Evolutionary conservation across 2,797 vertebrate genomes (phyloP), one percentile per base, ranked within the genome.

Genomic region (Acipenser oxyrinchus): DNA sequence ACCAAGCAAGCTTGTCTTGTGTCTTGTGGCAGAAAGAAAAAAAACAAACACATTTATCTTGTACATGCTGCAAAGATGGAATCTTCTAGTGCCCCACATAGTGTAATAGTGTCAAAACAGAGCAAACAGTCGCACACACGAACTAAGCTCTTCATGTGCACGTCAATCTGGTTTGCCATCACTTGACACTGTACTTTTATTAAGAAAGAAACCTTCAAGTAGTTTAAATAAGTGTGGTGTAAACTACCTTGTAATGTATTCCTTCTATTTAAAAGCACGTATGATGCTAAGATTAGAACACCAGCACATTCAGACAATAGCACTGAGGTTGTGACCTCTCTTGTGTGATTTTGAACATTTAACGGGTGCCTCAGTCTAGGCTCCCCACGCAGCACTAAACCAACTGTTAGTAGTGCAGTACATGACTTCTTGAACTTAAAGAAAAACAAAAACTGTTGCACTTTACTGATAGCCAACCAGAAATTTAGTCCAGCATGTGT

Each of bases 301-400:
- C 88, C 89, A 89, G 88, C 74, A 76, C 62, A 66, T 73, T 70
- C 75, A 76, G 75, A 88, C 86, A 87, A 88, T 88, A 72, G 75
- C 73, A 58, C 71, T 37, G 69, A 77, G 75, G 74, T 74, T 82
- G 76, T 72, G 70, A 81, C 70, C 66, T 74, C 74, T 74, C 71
- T 70, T 71, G 71, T 66, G 73, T 74, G 68, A 77, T 64, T 79
- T 77, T 68, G 48, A 68, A 77, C 77, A 78, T 84, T 84, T 89
- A 91, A 90, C 87, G 84, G 88, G 82, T 68, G 70, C 75, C 81
- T 82, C 79, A 73, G 68, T 74, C 82, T 84, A 11, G 55, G 81
- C 79, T 81, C 49, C 18, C 83, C 78, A 70, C 77, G 23, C 23
- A 37, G 23, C 23, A 71, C 76, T 64, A 69, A 70, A 72, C 68